Base-by-base conservation (phyloP, 2,888 invertebrate species). In the Drosophila anomalata region DNA sequence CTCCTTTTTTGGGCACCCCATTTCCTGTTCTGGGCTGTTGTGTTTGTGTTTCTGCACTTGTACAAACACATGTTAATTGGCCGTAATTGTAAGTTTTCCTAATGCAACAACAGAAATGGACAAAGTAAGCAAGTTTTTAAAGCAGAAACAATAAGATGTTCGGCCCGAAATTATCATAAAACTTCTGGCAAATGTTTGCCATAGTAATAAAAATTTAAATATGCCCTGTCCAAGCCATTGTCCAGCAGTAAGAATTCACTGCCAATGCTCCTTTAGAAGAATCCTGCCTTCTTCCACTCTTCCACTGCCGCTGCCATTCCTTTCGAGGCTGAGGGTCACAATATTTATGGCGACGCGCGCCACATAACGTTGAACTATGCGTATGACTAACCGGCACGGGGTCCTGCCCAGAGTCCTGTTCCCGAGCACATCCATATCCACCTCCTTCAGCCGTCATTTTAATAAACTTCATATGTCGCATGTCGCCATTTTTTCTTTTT, bases 381-480 rank as follows among this genome's bases (percentile, higher is more conserved):
- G 80, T 83, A 77, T 76, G 76, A 77, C 74, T 72, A 74, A 67
- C 60, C 67, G 68, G 56, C 52, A 24, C 55, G 48, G 29, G 48
- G 44, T 33, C 36, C 41, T 14, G 60, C 22, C 26, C 20, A 8
- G 26, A 14, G n/a, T 44, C 29, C 42, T 54, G 53, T 6, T 44
- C 33, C 8, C 36, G 20, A 11, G 48, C 55, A 29, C 53, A 33
- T 17, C 36, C 24, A 22, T 55, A 14, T 54, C 72, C 48, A 31
- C 29, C 57, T 22, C 58, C 63, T 57, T 33, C 67, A 62, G 71
- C 66, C 76, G 75, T 83, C 81, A 85, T 88, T 87, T 89, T 89
- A 85, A 88, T 89, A 88, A 89, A 89, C 89, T 89, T 89, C 90
- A 89, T 89, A 89, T 88, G 90, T 89, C 90, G 89, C 89, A 83